Evolutionary conservation across 2,797 vertebrate genomes (phyloP).

Genomic region (Phoeniculus purpureus): DNA sequence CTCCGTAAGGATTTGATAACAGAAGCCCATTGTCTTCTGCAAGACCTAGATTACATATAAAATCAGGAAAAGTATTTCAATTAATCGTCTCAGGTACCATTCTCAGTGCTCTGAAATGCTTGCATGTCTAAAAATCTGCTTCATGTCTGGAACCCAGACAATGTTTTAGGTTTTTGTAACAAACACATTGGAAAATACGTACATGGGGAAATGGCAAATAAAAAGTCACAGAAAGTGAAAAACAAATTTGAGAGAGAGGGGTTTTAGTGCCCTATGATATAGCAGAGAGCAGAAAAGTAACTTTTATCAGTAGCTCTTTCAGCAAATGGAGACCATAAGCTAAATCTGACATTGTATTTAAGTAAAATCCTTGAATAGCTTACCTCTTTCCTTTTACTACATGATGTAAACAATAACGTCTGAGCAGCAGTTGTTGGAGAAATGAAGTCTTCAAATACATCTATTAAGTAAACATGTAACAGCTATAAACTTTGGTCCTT

Average conservation of each 20-base stretch:
- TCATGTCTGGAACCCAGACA: background rate
- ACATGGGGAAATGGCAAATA: background rate
- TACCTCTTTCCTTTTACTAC: constrained; percentile 99
- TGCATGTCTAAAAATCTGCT: background rate
- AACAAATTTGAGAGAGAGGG: background rate
- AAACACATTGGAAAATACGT: background rate
- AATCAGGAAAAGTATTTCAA: background rate
- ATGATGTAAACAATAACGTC: constrained; percentile 95
- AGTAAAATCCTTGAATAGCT: constrained; percentile 44
- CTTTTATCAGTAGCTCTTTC: background rate
- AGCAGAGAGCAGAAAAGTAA: background rate
- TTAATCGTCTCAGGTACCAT: background rate
- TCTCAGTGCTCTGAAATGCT: background rate
- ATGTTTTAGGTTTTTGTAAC: background rate
- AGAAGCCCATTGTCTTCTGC: constrained; percentile 99
- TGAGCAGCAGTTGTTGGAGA: constrained; percentile 98
- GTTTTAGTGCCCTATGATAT: background rate
- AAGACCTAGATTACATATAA: constrained; percentile 83
- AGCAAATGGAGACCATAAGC: background rate
- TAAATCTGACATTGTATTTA: background rate
- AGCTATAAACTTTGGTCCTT: background rate
- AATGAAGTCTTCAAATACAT: constrained; percentile 99
- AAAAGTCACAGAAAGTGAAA: background rate
- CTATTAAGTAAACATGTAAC: constrained; percentile 74
- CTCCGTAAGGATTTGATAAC: constrained; percentile 97